A percentile compares a stretch with the other conserved stretches of the same genome.
Conservation (phyloP, 2,113 vertebrate species). For the Psittacula cyanocephala region DNA sequence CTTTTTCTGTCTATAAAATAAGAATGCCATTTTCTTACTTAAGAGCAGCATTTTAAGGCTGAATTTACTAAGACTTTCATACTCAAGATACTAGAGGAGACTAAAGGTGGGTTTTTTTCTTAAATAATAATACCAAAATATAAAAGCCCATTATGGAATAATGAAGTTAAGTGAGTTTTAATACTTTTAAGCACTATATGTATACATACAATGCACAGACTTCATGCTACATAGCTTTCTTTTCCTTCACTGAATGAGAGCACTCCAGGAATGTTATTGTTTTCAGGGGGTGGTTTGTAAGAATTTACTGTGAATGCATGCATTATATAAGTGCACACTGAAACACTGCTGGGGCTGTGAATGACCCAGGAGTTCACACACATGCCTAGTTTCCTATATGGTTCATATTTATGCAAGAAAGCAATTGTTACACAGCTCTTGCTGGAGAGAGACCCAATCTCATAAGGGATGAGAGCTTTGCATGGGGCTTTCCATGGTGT, state of each 20-base stretch:
- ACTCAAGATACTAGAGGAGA: neutral
- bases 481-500: neutral
- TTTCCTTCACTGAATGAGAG: slow-evolving; percentile 21
- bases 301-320: slow-evolving; percentile 36
- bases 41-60: neutral
- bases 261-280: slow-evolving; percentile 34
- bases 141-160: neutral
- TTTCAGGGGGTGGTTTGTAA: neutral
- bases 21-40: neutral
- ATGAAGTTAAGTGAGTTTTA: neutral
- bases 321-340: neutral
- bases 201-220: neutral
- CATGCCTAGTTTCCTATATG: slow-evolving; percentile 17
- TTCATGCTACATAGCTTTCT: neutral
- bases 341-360: neutral
- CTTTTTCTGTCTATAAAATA: neutral
- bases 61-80: neutral
- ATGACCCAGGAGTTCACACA: slow-evolving; percentile 37
- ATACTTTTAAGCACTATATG: neutral
- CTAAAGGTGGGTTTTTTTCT: neutral
- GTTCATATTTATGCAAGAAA: slow-evolving; percentile 21
- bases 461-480: neutral
- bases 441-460: neutral
- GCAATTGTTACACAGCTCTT: neutral
- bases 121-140: neutral